A percentile compares a stretch with the other conserved stretches of the same genome.
These are phyloP conservation scores for Epizoanthus scotinus DNA, from an alignment of 92 coral and sea anemone species.

Conservation along the genomic window DNA sequence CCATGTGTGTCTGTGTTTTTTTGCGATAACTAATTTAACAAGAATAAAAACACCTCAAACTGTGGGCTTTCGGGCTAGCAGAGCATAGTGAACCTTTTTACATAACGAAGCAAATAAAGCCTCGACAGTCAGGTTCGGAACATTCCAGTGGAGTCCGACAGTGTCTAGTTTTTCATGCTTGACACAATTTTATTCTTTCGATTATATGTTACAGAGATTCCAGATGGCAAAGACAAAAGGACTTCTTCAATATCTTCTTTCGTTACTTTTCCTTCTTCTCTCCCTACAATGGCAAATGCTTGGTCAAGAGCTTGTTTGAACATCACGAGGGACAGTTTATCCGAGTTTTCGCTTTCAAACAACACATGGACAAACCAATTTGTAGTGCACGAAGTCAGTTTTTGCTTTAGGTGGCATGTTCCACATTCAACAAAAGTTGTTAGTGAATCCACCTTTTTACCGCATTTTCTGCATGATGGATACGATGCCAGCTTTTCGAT, in stretches of 20 bases:
- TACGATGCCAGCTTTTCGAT: conserved; percentile 3
- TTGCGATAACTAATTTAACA: too few relatives aligned
- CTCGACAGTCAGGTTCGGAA: too few relatives aligned
- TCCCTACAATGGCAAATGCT: conserved; percentile 8
- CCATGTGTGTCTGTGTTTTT: too few relatives aligned
- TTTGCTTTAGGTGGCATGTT: conserved; percentile 9
- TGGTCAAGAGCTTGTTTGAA: conserved; percentile 14
- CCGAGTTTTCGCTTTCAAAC: conserved; percentile 13
- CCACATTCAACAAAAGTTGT: conserved; percentile 12
- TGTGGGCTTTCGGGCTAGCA: too few relatives aligned
- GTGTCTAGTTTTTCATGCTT: too few relatives aligned
- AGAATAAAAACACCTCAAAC: too few relatives aligned
- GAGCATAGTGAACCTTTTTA: too few relatives aligned
- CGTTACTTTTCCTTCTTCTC: background rate
- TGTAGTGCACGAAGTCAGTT: background rate
- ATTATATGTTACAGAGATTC: conserved; percentile 1
- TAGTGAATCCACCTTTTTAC: conserved; percentile 13
- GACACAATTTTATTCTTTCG: conserved; percentile 6
- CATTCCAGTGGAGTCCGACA: too few relatives aligned
- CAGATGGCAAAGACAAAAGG: conserved; percentile 7
- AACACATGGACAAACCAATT: conserved; percentile 3
- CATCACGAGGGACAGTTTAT: background rate
- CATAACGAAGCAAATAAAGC: too few relatives aligned
- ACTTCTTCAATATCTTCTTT: conserved; percentile 7
- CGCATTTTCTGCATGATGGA: conserved; percentile 9